These are phyloP conservation scores for Sitta europaea DNA, from an alignment of 2,113 vertebrate species.

Conservation along the genomic window DNA sequence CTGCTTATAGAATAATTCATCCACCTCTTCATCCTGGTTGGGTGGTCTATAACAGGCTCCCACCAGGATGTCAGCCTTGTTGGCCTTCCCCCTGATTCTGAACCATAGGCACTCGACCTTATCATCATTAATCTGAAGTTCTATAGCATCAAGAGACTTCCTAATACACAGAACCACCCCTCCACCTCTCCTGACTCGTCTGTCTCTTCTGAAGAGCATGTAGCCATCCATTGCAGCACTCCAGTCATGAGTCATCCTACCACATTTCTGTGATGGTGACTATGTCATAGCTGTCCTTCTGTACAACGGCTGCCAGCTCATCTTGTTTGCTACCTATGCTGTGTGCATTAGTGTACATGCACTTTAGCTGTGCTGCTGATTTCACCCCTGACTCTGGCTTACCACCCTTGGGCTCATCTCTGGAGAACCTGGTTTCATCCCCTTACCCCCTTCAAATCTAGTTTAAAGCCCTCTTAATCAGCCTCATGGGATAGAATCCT, in stretches of 20 bases:
- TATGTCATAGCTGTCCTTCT: neutral
- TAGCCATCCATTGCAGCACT: too few species aligned
- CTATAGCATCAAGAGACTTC: neutral
- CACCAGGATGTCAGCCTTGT: neutral
- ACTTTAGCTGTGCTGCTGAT: too few species aligned
- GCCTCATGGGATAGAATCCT: too few species aligned
- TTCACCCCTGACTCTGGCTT: too few species aligned
- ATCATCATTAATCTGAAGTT: neutral
- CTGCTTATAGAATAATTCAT: neutral
- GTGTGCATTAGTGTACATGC: too few species aligned
- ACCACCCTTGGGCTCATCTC: neutral
- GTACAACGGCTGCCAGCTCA: neutral
- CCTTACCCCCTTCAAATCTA: neutral
- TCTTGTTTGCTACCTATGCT: neutral
- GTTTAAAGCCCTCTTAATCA: neutral
- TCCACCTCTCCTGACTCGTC: neutral
- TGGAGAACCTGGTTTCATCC: neutral
- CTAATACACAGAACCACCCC: neutral
- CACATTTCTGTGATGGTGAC: fast-evolving
- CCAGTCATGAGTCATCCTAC: neutral
- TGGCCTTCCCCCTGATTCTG: neutral
- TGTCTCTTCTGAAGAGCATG: neutral
- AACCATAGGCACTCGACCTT: neutral
- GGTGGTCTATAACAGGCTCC: neutral
- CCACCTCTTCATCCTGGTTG: neutral